Evolutionary conservation across 2,113 vertebrate species (phyloP).

Genomic region (Poeciliopsis prolifica): DNA sequence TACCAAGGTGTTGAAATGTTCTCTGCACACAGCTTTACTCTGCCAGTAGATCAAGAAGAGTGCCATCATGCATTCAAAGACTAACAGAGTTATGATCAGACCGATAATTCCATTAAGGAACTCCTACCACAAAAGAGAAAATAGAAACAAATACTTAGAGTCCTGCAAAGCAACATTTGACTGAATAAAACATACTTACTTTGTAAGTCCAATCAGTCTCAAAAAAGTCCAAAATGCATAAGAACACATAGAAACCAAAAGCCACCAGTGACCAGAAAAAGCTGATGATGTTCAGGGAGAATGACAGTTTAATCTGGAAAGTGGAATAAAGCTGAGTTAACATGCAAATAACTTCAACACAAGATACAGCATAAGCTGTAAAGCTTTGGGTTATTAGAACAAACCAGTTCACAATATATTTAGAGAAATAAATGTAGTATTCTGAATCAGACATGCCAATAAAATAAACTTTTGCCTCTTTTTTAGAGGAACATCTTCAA

Average conservation of each 20-base stretch:
- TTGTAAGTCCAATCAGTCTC: too few relatives aligned
- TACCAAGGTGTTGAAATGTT: slow-evolving; percentile 79
- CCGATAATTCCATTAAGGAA: neutral
- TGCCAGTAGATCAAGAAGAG: slow-evolving; percentile 72
- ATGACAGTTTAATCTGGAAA: slow-evolving; percentile 73
- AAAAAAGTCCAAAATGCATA: too few relatives aligned
- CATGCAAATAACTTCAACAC: neutral
- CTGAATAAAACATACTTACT: accelerated
- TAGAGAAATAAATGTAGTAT: too few relatives aligned
- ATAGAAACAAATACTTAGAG: neutral
- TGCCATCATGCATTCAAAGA: slow-evolving; percentile 53
- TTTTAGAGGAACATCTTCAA: neutral
- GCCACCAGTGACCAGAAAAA: slow-evolving; percentile 61
- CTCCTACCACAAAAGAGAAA: slow-evolving; percentile 14
- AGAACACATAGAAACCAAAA: neutral
- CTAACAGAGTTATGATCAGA: slow-evolving; percentile 44
- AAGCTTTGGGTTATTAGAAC: neutral
- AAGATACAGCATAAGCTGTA: neutral
- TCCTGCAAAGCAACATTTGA: neutral
- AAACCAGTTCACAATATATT: neutral
- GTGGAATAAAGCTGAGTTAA: neutral
- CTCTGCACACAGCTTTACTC: slow-evolving; percentile 77
- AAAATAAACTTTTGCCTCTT: neutral
- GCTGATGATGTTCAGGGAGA: slow-evolving; percentile 76
- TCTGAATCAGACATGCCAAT: too few relatives aligned